Base-by-base conservation (phyloP, 2,113 vertebrate genomes). In the Cinclus mexicanus region DNA sequence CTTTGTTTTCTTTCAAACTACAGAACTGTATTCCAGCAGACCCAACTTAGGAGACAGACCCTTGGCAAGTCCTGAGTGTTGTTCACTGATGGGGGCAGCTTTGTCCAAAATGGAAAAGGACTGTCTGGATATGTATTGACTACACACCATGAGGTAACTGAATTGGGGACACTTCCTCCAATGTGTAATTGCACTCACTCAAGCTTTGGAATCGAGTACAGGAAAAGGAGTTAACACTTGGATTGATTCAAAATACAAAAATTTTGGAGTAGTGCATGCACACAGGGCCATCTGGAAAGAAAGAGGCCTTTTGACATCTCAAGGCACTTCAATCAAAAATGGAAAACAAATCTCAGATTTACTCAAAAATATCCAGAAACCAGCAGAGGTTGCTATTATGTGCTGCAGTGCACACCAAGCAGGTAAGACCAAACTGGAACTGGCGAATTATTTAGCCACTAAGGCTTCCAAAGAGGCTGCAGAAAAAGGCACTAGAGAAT, bases 281-380 rank as follows among this genome's bases (percentile, higher is more conserved):
- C 3, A 23, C 18, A 15, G 23, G 39, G 28, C 23, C 47, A 53
- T 60, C 55, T 33, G 46, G 33, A 46, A 77, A 52, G 14, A 52
- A 53, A 87, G 55, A 69, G 55, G 46, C 26, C 33, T 77, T 69
- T 46, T 4, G 33, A 46, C 33, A n/a, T 24, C 55, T 61, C 22
- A 46, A 53, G 23, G 46, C 33, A 69, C 4, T 0, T 28, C 0
- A 0, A 69, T 37, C 53, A 61, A 60, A 60, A 18, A 46, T 6
- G 7, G 55, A 69, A 69, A 37, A 18, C 39, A 39, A 19, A 46
- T 28, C 26, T 46, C 1, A 2, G 18, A 60, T 53, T 23, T 53
- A 39, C 46, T 69, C 7, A 0, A 7, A 53, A 69, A 15, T 39
- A 69, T 33, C 63, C 23, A 69, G 37, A 44, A 60, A 44, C 7